Conservation (phyloP, 53 echinoderm and acorn worm genomes). For the Actinopyga echinites region DNA sequence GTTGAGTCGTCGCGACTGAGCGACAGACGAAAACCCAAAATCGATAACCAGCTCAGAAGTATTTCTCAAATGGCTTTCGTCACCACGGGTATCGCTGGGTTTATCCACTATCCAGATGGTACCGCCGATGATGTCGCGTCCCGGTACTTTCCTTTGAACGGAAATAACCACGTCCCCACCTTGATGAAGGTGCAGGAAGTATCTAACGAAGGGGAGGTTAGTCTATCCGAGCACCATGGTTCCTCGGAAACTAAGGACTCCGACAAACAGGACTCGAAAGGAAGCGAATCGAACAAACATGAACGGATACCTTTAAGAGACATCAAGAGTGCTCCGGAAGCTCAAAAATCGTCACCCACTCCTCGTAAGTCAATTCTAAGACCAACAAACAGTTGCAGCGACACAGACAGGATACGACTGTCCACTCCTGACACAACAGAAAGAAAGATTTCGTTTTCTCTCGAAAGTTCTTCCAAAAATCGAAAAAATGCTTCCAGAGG, state of each 20-base stretch:
- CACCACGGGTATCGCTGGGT: slow-evolving; percentile 77
- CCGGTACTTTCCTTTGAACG: slow-evolving; percentile 30
- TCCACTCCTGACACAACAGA: slow-evolving; percentile 6
- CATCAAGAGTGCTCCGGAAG: slow-evolving; percentile 22
- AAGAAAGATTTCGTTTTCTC: slow-evolving; percentile 76
- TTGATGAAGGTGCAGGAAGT: slow-evolving; percentile 42
- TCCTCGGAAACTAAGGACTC: slow-evolving; percentile 14
- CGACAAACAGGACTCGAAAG: slow-evolving; percentile 27
- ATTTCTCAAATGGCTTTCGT: slow-evolving; percentile 84
- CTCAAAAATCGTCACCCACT: not conserved
- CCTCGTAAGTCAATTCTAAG: slow-evolving; percentile 57
- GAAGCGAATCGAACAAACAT: slow-evolving; percentile 7
- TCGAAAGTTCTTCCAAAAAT: slow-evolving; percentile 54
- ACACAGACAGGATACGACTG: not conserved
- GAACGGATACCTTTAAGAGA: slow-evolving; percentile 38
- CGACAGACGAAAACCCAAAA: slow-evolving; percentile 61
- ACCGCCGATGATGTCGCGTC: slow-evolving; percentile 33
- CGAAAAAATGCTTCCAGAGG: slow-evolving; percentile 47
- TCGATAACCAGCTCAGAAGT: slow-evolving; percentile 74
- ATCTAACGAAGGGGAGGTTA: slow-evolving; percentile 22
- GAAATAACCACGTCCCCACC: slow-evolving; percentile 35
- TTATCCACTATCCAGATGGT: slow-evolving; percentile 60
- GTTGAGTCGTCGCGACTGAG: slow-evolving; percentile 52
- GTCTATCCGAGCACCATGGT: slow-evolving; percentile 5
- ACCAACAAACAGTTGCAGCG: slow-evolving; percentile 50